A percentile compares a stretch with the other conserved stretches of the same genome.
Evolutionary conservation across 2,113 vertebrate species (phyloP).

Genomic region (Phylloscopus trochilus): DNA sequence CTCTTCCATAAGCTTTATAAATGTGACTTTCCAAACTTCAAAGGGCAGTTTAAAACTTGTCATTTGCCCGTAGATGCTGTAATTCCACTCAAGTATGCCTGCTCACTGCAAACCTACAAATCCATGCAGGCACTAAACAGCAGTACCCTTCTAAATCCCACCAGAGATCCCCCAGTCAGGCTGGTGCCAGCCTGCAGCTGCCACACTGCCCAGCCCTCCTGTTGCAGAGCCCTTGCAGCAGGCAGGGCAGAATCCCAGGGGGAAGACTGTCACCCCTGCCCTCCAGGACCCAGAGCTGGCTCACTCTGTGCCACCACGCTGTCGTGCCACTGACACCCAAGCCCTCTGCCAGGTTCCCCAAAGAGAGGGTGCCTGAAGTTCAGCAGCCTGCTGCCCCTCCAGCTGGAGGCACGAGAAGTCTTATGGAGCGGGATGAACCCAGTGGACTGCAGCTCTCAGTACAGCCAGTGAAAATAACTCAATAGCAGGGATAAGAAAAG

Average conservation of each 20-base stretch:
- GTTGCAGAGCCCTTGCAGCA: rapidly evolving
- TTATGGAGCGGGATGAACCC: rapidly evolving
- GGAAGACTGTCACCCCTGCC: neutral
- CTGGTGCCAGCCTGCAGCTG: neutral
- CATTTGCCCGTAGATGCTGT: neutral
- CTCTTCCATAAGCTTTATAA: neutral
- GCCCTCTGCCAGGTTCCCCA: neutral
- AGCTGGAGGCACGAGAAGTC: neutral
- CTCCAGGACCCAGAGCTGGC: rapidly evolving
- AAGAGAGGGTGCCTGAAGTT: neutral
- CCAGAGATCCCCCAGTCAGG: neutral
- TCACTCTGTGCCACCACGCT: neutral
- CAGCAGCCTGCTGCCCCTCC: neutral
- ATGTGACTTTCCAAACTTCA: neutral
- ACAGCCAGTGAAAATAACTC: neutral
- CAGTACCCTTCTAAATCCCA: neutral
- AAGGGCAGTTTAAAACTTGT: neutral
- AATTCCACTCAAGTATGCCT: neutral
- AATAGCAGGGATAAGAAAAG: neutral
- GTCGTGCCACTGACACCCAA: rapidly evolving
- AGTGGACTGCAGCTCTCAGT: neutral
- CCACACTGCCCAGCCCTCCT: neutral
- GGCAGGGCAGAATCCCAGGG: neutral
- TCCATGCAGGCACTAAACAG: neutral
- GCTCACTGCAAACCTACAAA: neutral